Evolutionary conservation across 2,888 invertebrate genomes (phyloP).

Genomic region (Eristalinus aeneus): DNA sequence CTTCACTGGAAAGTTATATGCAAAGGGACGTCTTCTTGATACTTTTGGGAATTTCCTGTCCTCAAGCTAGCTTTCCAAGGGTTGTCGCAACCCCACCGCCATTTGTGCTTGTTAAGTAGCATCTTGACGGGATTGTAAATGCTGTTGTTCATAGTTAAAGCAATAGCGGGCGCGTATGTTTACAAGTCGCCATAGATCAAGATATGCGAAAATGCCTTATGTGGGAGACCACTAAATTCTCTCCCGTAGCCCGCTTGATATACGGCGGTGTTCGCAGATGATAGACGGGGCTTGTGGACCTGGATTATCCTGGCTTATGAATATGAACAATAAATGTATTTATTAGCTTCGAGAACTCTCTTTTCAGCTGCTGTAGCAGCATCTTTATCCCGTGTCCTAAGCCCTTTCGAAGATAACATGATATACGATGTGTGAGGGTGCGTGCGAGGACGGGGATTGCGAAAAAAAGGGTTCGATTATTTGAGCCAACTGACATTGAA

Average conservation of each 20-base stretch:
- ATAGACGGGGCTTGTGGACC: slow-evolving; percentile 6
- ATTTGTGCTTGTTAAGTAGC: slow-evolving; percentile 22
- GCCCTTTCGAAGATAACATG: neutral
- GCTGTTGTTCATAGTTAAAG: slow-evolving; percentile 57
- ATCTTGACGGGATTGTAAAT: slow-evolving; percentile 64
- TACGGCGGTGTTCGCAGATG: neutral
- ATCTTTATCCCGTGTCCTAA: neutral
- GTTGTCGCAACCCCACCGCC: slow-evolving; percentile 7
- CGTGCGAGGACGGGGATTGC: neutral
- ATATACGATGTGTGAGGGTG: neutral
- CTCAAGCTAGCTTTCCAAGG: slow-evolving; percentile 56
- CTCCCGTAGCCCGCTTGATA: neutral
- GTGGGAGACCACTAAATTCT: slow-evolving; percentile 41
- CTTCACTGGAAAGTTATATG: slow-evolving; percentile 60
- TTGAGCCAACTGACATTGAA: slow-evolving; percentile 56
- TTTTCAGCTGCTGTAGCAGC: neutral
- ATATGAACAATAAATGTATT: slow-evolving; percentile 56
- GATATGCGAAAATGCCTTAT: slow-evolving; percentile 46
- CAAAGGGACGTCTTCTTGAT: slow-evolving; percentile 55
- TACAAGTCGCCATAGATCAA: slow-evolving; percentile 46
- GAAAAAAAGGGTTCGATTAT: slow-evolving; percentile 53
- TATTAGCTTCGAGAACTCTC: slow-evolving; percentile 43
- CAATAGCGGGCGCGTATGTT: slow-evolving; percentile 27
- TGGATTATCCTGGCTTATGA: slow-evolving; percentile 39
- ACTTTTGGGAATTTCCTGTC: slow-evolving; percentile 63